These are phyloP conservation scores for Sinotaia quadrata DNA, from an alignment of 2,888 invertebrate species.

Conservation along the genomic window DNA sequence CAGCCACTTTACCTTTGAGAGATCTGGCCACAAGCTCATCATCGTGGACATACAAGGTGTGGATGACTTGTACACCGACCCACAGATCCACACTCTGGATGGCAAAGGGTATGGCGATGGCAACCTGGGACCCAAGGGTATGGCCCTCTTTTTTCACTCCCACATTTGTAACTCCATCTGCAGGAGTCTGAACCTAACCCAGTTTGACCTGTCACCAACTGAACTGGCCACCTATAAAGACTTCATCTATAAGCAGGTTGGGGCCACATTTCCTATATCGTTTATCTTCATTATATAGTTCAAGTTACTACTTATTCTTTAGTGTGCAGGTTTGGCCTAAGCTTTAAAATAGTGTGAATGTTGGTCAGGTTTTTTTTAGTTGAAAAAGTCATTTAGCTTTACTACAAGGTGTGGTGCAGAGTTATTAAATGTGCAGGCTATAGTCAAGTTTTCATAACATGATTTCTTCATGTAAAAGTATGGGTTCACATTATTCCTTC, in stretches of 20 bases:
- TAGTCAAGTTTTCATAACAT: too few species aligned
- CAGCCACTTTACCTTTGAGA: conserved; percentile 77
- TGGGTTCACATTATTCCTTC: too few species aligned
- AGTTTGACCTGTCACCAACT: conserved; percentile 74
- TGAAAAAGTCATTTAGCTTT: too few species aligned
- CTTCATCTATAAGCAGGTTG: conserved; percentile 51
- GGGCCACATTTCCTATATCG: too few species aligned
- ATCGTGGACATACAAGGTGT: conserved; percentile 78
- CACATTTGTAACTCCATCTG: conserved; percentile 77
- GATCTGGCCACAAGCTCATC: conserved; percentile 76
- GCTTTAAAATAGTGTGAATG: background rate
- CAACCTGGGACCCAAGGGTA: conserved; percentile 76
- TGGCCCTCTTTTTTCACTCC: conserved; percentile 77
- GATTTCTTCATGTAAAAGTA: too few species aligned
- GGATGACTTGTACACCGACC: conserved; percentile 77
- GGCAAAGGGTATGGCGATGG: conserved; percentile 76
- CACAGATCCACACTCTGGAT: conserved; percentile 76
- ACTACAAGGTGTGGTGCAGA: too few species aligned
- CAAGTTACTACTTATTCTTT: too few species aligned
- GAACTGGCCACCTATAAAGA: conserved; percentile 63
- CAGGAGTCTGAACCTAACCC: conserved; percentile 73
- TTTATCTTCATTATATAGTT: too few species aligned
- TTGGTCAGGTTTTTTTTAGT: too few species aligned
- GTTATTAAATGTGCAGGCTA: too few species aligned
- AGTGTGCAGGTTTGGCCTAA: background rate